A percentile compares a stretch with the other conserved stretches of the same genome.
Evolutionary conservation across 2,797 vertebrate genomes (phyloP).

Genomic region (Lateolabrax maculatus): DNA sequence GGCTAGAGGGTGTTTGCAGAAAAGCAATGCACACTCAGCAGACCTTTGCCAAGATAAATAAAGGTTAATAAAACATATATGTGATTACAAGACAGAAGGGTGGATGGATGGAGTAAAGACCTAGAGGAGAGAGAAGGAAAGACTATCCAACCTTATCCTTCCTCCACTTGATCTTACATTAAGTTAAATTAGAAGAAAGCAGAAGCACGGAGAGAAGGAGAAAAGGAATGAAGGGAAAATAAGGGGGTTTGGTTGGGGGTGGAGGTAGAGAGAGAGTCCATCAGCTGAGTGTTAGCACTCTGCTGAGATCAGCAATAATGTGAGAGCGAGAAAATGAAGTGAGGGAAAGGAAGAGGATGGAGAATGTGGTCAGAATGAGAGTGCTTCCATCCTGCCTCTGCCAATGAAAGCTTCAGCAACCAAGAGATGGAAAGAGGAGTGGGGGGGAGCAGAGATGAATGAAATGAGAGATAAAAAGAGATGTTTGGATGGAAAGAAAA

Average conservation of each 20-base stretch:
- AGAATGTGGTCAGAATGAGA: conserved; percentile 72
- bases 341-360: conserved; percentile 52
- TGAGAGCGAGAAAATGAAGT: conserved; percentile 67
- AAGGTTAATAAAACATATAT: conserved; percentile 45
- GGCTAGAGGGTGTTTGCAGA: conserved; percentile 16
- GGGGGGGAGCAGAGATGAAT: not conserved
- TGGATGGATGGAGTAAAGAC: not conserved
- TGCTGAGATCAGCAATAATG: conserved; percentile 80
- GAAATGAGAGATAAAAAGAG: conserved; percentile 3
- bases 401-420: conserved; percentile 50
- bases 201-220: not conserved
- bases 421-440: not conserved
- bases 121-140: not conserved
- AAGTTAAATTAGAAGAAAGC: conserved; percentile 2
- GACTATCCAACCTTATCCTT: not conserved
- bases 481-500: conserved; percentile 17
- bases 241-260: conserved; percentile 23
- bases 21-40: conserved; percentile 12
- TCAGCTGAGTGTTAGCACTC: conserved; percentile 80
- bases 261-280: conserved; percentile 60
- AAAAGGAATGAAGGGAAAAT: conserved; percentile 12
- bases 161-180: not conserved
- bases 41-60: conserved; percentile 4
- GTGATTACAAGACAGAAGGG: conserved; percentile 33
- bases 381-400: conserved; percentile 59